A percentile compares a stretch with the other conserved stretches of the same genome.
Conservation (phyloP, 2,113 vertebrate species). For the Maylandia zebra region DNA sequence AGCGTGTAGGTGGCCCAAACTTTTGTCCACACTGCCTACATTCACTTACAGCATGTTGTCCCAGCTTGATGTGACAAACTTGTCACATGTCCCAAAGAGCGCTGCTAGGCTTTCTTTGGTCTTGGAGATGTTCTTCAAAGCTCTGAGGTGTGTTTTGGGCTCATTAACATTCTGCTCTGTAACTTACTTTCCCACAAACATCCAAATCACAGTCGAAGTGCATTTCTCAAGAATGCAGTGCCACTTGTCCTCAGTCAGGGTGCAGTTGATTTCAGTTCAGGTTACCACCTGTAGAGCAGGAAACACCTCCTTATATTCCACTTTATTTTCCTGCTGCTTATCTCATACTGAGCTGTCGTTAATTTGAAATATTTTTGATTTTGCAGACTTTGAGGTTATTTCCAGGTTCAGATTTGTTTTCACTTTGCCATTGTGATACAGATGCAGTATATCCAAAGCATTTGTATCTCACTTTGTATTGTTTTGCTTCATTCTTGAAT, state of each 20-base stretch:
- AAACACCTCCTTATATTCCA: background rate
- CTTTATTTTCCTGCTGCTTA: background rate
- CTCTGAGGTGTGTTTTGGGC: background rate
- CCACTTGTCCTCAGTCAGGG: background rate
- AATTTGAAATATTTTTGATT: background rate
- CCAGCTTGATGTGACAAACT: background rate
- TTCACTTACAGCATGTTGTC: background rate
- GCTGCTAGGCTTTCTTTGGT: background rate
- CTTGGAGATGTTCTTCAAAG: background rate
- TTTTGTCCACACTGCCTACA: background rate
- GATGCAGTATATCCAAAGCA: background rate
- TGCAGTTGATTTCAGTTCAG: background rate
- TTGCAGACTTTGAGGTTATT: background rate
- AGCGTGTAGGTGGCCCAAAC: background rate
- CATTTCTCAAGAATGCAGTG: background rate
- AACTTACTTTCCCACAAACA: background rate
- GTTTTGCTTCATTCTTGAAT: background rate
- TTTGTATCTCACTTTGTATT: background rate
- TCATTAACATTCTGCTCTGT: background rate
- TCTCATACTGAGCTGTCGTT: rapidly evolving
- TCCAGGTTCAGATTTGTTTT: background rate
- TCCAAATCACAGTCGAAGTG: background rate
- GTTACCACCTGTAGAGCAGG: background rate
- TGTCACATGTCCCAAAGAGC: background rate
- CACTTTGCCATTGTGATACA: background rate